Base-by-base conservation (phyloP, 1,140 invertebrate genomes). In the Hydropsyche tenuis region DNA sequence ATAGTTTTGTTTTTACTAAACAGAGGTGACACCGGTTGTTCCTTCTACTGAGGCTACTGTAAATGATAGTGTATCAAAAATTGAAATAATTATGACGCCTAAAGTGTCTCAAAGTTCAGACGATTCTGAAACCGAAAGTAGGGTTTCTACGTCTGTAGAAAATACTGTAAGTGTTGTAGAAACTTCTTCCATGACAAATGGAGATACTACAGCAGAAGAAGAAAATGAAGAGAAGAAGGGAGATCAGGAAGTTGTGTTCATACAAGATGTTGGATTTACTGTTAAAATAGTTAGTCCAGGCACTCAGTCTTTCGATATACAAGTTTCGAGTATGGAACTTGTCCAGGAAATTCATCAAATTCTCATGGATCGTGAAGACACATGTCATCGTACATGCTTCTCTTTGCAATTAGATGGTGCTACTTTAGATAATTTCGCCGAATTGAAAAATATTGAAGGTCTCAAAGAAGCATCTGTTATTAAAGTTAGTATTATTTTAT, bases 311-410 rank as follows among this genome's bases (percentile, higher is more conserved):
- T 93, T 98, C 82, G 95, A 97, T 80, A 94, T 98, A 80, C 95
- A 97, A 85, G 92, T 99, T 1, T 98, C 96, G 12, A 97, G 95
- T 80, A 96, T 97, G 93, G 97, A 99, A 83, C 85, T 99, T 45
- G 96, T 99, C 0, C 97, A 99, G 87, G 98, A 99, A 87, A 98
- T 99, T 64, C 96, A 99, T 82, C 97, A 99, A 84, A 86, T 99
- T 63, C 85, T 99, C 7, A 98, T 99, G 95, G 97, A 99, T 81
- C 87, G 96, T 37, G 97, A 99, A 83, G 97, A 99, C 80, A 98
- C 96, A 0, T 99, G 97, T 80, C 97, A 98, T 80, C 87, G 97
- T 23, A 99, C 98, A 1, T 99, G 97, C 81, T 99, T 99, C 82
- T 97, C 96, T 0, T 87, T 99, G 7, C 96, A 99, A 85, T 84